Base-by-base conservation (phyloP, 2,797 vertebrate genomes). In the Triplophysa yarkandensis region DNA sequence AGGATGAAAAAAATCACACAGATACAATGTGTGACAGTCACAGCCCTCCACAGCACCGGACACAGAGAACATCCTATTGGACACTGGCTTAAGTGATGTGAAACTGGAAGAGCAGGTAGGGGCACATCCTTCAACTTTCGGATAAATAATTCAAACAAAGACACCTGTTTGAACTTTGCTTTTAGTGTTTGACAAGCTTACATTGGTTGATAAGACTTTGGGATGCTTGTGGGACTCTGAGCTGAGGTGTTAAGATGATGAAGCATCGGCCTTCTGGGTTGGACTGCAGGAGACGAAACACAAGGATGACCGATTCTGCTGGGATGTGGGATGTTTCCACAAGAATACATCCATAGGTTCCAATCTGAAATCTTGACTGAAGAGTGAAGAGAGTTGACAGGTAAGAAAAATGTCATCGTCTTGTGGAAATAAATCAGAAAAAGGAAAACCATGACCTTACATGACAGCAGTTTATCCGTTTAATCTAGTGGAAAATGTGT, bases 11-110 rank as follows among this genome's bases (percentile, higher is more conserved):
- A 73, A 76, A 80, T 55, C 25, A 50, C 32, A 67, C 63, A 67
- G 79, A 88, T 77, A 92, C 92, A 93, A 92, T 93, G 90, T 91
- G 92, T 93, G 90, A 91, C 92, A 89, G 91, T 92, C 92, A 90
- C 84, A 87, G 88, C 89, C 90, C 88, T 89, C 87, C 91, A 93
- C 92, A 89, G 90, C 76, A 77, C 82, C 77, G 80, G 81, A 78
- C 79, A 68, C 83, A 79, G 69, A 58, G 62, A 64, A 63, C 81
- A 82, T 82, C 74, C 61, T 82, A 76, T 79, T 76, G 50, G 43
- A 61, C 64, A 46, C 27, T 17, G 62, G 62, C 63, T 62, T 34
- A 77, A 77, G 57, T 63, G 41, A 48, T 28, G 79, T 17, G 76
- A 68, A 77, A 23, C 21, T 57, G 11, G 62, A 68, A 43, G 80